These are phyloP conservation scores for Blastobasis lacticolella DNA, from an alignment of 2,888 invertebrate species.

Conservation along the genomic window DNA sequence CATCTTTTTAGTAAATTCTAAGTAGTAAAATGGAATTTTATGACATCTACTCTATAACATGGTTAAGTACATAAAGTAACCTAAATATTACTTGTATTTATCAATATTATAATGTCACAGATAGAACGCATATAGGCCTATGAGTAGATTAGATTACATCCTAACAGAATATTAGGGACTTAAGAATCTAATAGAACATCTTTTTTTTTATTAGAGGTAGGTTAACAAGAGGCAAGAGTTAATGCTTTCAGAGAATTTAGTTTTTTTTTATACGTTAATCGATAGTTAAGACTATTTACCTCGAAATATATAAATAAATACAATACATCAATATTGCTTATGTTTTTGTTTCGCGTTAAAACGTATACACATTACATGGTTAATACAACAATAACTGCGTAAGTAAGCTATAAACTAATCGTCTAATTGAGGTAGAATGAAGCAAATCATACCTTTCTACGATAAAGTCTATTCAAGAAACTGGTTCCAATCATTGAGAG, in stretches of 20 bases:
- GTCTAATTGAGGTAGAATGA: neutral
- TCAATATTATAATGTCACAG: constrained; percentile 1
- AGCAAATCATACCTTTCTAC: neutral
- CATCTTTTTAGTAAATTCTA: too few species aligned
- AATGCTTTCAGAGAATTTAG: neutral
- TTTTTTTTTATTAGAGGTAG: neutral
- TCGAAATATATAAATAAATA: too few species aligned
- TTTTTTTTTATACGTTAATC: too few species aligned
- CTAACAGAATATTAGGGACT: neutral
- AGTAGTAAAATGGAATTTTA: too few species aligned
- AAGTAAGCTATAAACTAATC: neutral
- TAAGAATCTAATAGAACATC: neutral
- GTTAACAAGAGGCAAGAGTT: neutral
- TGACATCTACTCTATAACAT: neutral
- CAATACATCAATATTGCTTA: too few species aligned
- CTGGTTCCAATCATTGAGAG: neutral
- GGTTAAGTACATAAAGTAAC: neutral
- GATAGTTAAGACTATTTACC: too few species aligned
- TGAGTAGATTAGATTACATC: neutral
- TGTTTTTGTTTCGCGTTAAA: too few species aligned
- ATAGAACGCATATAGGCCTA: constrained; percentile 1
- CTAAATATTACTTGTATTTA: neutral
- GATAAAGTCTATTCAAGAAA: neutral
- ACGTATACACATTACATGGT: neutral
- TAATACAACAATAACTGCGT: neutral